These are phyloP conservation scores for Gymnoscopelus microlampas DNA, from an alignment of 2,797 vertebrate species.

Conservation along the genomic window DNA sequence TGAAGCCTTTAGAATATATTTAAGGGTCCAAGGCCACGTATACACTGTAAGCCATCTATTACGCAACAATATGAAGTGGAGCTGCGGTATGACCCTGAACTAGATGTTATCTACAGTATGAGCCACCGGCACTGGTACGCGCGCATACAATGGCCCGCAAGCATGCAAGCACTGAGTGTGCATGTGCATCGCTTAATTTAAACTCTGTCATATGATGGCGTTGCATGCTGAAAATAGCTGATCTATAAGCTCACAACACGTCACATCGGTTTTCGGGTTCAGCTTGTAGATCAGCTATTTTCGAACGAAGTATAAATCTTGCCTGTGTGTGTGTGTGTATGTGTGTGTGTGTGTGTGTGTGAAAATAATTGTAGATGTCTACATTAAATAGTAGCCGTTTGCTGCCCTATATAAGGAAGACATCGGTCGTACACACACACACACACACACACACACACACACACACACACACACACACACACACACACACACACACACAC, in stretches of 20 bases:
- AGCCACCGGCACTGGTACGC: constrained; percentile 23
- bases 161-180: constrained; percentile 7
- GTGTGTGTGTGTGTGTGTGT: constrained; percentile 48
- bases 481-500: constrained; percentile 38
- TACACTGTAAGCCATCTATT: constrained; percentile 37
- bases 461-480: constrained; percentile 60
- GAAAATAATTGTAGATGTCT: not conserved
- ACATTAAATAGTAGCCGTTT: constrained; percentile 11
- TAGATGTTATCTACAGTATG: constrained; percentile 37
- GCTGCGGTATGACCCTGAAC: constrained; percentile 57
- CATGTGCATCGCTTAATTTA: constrained; percentile 10
- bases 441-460: constrained; percentile 44
- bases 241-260: too few species aligned
- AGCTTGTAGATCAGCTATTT: too few species aligned
- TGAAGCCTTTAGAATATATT: constrained; percentile 14
- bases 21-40: constrained; percentile 18
- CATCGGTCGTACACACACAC: constrained; percentile 44
- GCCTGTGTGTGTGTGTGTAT: not conserved
- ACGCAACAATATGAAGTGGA: constrained; percentile 48
- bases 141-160: constrained; percentile 1
- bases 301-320: too few species aligned
- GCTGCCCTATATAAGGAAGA: constrained; percentile 50
- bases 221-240: too few species aligned
- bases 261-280: too few species aligned
- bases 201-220: too few species aligned